These are phyloP conservation scores for Anguilla pacifica DNA, from an alignment of 2,797 vertebrate species.

Conservation along the genomic window DNA sequence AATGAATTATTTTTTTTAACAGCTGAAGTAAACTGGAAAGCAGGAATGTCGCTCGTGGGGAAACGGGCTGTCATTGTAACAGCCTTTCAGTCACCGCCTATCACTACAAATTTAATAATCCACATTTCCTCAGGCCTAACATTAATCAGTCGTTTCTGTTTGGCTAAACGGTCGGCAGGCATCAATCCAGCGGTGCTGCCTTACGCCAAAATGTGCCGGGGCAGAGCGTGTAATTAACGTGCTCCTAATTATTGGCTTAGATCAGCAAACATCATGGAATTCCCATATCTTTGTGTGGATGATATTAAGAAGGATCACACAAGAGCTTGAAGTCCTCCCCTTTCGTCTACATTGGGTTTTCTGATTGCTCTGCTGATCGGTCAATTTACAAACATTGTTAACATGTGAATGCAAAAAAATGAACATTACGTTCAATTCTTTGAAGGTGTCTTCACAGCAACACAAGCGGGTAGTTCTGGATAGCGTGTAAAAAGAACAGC, in stretches of 20 bases:
- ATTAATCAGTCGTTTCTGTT: constrained; percentile 11
- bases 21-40: neutral
- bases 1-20: neutral
- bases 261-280: neutral
- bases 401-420: too few species aligned
- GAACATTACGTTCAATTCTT: neutral
- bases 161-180: neutral
- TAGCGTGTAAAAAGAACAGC: neutral
- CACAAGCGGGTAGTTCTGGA: neutral
- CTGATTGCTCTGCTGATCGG: neutral
- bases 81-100: neutral
- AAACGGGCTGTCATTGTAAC: neutral
- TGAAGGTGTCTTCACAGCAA: neutral
- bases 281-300: neutral
- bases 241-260: neutral
- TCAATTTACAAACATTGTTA: neutral
- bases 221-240: neutral
- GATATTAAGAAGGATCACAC: neutral
- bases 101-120: constrained; percentile 5
- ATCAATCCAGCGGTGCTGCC: neutral
- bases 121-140: neutral
- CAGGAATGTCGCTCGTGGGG: neutral
- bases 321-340: neutral
- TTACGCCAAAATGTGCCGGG: neutral
- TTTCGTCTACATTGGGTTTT: neutral